Evolutionary conservation across 2,113 vertebrate genomes (phyloP).

Genomic region (Bubo scandiacus): DNA sequence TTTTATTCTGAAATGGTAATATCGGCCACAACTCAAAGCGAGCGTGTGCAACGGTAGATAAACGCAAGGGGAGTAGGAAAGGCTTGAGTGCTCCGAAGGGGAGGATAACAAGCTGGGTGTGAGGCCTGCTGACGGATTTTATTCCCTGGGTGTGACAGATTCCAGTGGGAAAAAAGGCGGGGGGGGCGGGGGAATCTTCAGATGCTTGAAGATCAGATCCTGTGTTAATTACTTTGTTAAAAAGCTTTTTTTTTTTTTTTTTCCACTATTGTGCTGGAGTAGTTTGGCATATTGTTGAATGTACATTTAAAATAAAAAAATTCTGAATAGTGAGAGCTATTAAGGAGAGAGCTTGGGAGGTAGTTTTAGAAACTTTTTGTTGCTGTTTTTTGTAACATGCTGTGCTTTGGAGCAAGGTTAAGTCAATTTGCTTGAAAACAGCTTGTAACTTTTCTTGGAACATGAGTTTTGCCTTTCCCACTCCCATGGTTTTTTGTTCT

Average conservation of each 20-base stretch:
- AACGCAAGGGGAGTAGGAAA: neutral
- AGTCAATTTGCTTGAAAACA: neutral
- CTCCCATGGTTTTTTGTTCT: neutral
- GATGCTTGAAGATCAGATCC: neutral
- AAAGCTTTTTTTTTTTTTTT: neutral
- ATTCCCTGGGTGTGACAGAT: constrained; percentile 37
- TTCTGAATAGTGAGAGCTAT: neutral
- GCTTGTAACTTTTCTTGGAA: neutral
- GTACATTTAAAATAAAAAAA: neutral
- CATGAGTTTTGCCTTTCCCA: neutral
- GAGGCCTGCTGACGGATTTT: neutral
- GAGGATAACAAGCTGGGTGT: neutral
- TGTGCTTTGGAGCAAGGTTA: neutral
- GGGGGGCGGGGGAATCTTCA: fast-evolving
- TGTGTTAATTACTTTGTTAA: neutral
- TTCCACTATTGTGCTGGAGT: neutral
- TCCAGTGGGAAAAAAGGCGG: neutral
- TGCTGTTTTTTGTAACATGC: neutral
- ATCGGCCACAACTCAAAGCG: fast-evolving
- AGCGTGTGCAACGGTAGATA: neutral
- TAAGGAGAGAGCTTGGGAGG: neutral
- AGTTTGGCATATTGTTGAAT: neutral
- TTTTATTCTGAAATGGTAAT: neutral
- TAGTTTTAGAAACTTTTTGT: neutral
- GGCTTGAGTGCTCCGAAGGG: neutral